These are phyloP conservation scores for Tragelaphus strepsiceros DNA, from an alignment of 2,113 vertebrate genomes.

Conservation along the genomic window DNA sequence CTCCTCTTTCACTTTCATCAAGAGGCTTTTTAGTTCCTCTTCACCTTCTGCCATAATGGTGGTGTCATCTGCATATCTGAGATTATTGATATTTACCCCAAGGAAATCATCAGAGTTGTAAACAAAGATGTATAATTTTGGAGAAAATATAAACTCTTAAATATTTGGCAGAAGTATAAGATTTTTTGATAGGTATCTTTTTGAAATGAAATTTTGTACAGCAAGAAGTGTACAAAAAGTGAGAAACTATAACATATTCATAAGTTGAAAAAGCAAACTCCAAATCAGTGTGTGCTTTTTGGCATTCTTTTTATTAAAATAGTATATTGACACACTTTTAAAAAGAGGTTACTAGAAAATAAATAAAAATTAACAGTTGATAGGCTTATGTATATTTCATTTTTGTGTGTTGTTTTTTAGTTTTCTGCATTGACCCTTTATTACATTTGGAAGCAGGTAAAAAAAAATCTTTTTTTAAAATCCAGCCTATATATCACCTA, in stretches of 20 bases:
- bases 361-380: background rate
- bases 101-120: background rate
- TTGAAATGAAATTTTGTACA: background rate
- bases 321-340: background rate
- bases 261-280: background rate
- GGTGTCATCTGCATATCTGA: too few species aligned
- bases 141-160: background rate
- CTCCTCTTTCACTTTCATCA: too few species aligned
- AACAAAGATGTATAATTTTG: background rate
- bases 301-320: constrained; percentile 19
- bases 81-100: background rate
- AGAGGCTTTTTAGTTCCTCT: too few species aligned
- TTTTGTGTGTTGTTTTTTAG: background rate
- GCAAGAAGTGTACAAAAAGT: background rate
- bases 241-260: background rate
- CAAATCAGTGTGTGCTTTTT: background rate
- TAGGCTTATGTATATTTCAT: background rate
- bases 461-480: background rate
- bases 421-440: background rate
- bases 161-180: background rate
- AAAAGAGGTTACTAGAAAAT: background rate
- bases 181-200: background rate
- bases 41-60: too few species aligned
- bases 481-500: background rate
- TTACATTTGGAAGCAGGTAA: background rate